Conservation (phyloP, 1,140 invertebrate species). For the Pseudobourletiella spinata region DNA sequence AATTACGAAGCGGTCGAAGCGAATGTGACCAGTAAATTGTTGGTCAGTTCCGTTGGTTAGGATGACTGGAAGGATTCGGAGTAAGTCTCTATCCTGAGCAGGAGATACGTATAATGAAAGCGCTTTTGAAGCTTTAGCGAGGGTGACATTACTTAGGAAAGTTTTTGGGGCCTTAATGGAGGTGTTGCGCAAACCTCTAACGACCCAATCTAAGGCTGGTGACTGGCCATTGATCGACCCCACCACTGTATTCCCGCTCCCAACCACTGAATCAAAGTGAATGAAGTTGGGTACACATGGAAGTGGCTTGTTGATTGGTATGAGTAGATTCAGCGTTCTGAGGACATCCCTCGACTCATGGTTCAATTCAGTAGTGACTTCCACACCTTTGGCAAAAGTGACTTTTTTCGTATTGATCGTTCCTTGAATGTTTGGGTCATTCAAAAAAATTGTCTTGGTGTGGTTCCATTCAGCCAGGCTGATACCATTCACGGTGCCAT, state of each 20-base stretch:
- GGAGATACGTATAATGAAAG: no score
- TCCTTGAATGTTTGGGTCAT: neutral
- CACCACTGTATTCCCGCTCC: neutral
- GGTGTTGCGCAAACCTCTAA: neutral
- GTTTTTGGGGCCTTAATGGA: neutral
- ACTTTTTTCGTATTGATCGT: neutral
- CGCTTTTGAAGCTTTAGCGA: neutral
- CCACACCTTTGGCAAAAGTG: neutral
- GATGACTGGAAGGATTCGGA: neutral
- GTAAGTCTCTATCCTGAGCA: no score
- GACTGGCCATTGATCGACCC: neutral
- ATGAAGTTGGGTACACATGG: neutral
- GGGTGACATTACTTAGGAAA: neutral
- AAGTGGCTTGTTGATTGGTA: neutral
- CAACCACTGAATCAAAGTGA: neutral
- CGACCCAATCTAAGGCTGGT: neutral
- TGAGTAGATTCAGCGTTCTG: neutral
- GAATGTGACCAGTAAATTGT: neutral
- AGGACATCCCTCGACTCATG: neutral
- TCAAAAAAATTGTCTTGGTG: neutral
- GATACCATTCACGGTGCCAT: neutral
- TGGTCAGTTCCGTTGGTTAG: constrained; percentile 3
- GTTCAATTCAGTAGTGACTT: neutral
- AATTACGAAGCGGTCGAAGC: neutral
- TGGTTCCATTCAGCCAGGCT: neutral